These are phyloP conservation scores for Plusia festucae DNA, from an alignment of 2,888 invertebrate species.

Conservation along the genomic window DNA sequence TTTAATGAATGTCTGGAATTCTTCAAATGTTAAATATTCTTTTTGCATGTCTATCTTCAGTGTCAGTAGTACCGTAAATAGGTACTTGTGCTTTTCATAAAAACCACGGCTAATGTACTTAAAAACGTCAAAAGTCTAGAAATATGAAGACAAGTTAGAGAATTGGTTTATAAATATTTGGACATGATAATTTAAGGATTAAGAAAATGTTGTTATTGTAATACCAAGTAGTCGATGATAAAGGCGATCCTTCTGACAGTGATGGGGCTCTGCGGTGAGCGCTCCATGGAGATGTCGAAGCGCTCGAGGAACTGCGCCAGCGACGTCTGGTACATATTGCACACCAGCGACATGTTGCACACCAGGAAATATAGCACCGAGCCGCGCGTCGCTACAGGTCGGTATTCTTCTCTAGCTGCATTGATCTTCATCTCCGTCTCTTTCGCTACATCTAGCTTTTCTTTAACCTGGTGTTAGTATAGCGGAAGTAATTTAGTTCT, in stretches of 20 bases:
- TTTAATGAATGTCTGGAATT: slow-evolving; percentile 95
- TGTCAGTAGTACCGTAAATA: slow-evolving; percentile 94
- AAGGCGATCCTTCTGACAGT: slow-evolving; percentile 91
- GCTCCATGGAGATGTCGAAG: slow-evolving; percentile 94
- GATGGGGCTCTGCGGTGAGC: slow-evolving; percentile 91
- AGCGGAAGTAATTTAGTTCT: background rate
- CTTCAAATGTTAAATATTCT: slow-evolving; percentile 92
- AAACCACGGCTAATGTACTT: slow-evolving; percentile 94
- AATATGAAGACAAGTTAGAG: background rate
- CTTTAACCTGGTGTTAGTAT: slow-evolving; percentile 89
- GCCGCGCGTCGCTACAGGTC: slow-evolving; percentile 95
- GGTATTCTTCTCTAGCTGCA: slow-evolving; percentile 94
- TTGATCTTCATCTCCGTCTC: slow-evolving; percentile 96
- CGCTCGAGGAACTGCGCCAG: slow-evolving; percentile 95
- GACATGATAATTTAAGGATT: too few relatives aligned
- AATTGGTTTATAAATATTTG: background rate
- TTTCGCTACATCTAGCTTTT: slow-evolving; percentile 93
- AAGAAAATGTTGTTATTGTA: too few relatives aligned
- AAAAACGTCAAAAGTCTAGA: slow-evolving; percentile 93
- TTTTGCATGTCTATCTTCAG: slow-evolving; percentile 94
- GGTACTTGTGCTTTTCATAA: slow-evolving; percentile 95
- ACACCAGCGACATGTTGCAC: slow-evolving; percentile 96
- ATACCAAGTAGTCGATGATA: slow-evolving; percentile 94
- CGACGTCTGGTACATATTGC: slow-evolving; percentile 97
- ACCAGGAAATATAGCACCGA: slow-evolving; percentile 96